Conservation (phyloP, 2,113 vertebrate genomes). For the Meriones unguiculatus region DNA sequence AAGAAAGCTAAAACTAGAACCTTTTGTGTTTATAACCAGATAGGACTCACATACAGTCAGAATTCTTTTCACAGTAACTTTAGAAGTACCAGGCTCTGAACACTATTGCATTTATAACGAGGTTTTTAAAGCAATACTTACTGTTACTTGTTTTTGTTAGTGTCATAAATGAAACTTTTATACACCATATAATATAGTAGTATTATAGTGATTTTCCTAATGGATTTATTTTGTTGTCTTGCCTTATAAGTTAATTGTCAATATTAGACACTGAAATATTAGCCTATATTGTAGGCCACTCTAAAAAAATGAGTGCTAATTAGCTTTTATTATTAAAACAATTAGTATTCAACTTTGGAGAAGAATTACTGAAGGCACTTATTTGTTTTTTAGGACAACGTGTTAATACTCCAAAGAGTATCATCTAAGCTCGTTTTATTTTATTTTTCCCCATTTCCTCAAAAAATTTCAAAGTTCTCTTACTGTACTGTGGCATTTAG, state of each 20-base stretch:
- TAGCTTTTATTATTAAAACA: background rate
- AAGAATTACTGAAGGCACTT: background rate
- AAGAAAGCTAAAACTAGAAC: slow-evolving; percentile 6
- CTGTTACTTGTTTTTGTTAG: background rate
- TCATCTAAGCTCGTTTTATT: background rate
- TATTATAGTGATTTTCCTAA: background rate
- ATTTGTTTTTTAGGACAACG: background rate
- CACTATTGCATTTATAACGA: background rate
- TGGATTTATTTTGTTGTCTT: background rate
- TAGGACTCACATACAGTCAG: background rate
- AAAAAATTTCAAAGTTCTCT: background rate
- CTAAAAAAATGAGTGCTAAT: background rate
- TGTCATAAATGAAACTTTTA: background rate
- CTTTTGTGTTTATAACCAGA: background rate
- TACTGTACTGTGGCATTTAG: background rate
- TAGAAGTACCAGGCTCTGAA: background rate
- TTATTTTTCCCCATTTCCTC: background rate
- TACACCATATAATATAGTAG: background rate
- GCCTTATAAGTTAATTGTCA: background rate
- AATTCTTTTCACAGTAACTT: slow-evolving; percentile 35
- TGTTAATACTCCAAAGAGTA: background rate
- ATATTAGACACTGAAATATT: background rate
- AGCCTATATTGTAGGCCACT: background rate
- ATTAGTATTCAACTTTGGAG: background rate
- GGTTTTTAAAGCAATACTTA: background rate